Conservation (phyloP, 1,140 invertebrate species). For the Drosophila kohkoa region DNA sequence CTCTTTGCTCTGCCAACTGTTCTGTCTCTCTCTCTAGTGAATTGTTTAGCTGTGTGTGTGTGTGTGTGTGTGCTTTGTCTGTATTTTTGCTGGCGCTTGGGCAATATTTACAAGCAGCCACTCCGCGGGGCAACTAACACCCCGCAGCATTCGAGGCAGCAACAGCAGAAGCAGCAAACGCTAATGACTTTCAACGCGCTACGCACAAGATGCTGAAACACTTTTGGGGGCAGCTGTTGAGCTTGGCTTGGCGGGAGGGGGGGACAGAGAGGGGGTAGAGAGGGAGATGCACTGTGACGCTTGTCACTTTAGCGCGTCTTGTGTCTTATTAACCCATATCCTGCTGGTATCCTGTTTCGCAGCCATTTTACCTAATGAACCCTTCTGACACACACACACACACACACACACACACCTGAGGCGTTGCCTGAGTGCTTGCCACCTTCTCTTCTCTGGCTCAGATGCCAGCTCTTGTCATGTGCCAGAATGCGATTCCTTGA, state of each 20-base stretch:
- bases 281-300: slow-evolving; percentile 8
- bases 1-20: neutral
- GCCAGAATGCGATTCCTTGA: slow-evolving; percentile 22
- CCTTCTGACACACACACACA: slow-evolving; percentile 47
- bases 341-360: slow-evolving; percentile 51
- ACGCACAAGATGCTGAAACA: slow-evolving; percentile 64
- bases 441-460: neutral
- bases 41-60: slow-evolving; percentile 19
- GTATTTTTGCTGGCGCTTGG: slow-evolving; percentile 39
- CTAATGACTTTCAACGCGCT: slow-evolving; percentile 73
- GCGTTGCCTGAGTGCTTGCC: slow-evolving; percentile 7
- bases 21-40: slow-evolving; percentile 18
- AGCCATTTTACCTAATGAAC: slow-evolving; percentile 72
- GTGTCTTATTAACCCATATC: slow-evolving; percentile 81
- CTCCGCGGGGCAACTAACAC: slow-evolving; percentile 60
- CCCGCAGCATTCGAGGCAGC: neutral
- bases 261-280: neutral
- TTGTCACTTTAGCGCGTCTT: slow-evolving; percentile 55
- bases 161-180: slow-evolving; percentile 18
- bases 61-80: slow-evolving; percentile 47
- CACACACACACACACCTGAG: slow-evolving; percentile 18
- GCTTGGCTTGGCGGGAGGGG: neutral
- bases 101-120: slow-evolving; percentile 46
- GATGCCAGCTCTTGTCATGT: slow-evolving; percentile 10
- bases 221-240: slow-evolving; percentile 15